phyloP scores from a whole-genome alignment of 1,140 invertebrate species.

The Heliconius nattereri region DNA sequence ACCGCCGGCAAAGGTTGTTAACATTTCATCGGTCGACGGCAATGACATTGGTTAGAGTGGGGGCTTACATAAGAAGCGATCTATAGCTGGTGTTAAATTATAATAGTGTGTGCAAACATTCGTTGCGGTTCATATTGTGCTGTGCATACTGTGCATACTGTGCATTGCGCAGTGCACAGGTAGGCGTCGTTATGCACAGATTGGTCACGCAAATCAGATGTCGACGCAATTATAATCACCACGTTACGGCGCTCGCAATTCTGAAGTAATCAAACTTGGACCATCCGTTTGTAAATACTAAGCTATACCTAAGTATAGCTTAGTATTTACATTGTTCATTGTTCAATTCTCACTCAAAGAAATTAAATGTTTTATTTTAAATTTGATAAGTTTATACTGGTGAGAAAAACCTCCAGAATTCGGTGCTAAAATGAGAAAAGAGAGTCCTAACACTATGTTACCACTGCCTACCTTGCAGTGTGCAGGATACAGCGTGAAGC shows the following conservation, averaged over 20 bases:
- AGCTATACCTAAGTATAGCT: too few species aligned
- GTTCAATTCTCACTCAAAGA: too few species aligned
- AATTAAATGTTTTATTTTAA: too few species aligned
- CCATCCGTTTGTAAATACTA: constrained; percentile 62
- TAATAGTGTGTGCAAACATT: constrained; percentile 37
- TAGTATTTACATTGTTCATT: too few species aligned
- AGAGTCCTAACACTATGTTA: too few species aligned
- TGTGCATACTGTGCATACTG: too few species aligned
- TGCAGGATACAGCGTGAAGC: too few species aligned
- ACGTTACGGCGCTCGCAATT: constrained; percentile 71
- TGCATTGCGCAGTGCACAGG: constrained; percentile 40
- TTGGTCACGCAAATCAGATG: constrained; percentile 78
- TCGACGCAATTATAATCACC: constrained; percentile 79
- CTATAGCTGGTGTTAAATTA: constrained; percentile 32
- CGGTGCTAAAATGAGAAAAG: too few species aligned
- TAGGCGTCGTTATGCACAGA: constrained; percentile 70
- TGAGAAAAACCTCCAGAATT: too few species aligned
- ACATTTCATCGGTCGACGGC: constrained; percentile 38
- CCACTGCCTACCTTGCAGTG: too few species aligned
- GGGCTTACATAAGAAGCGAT: constrained; percentile 33
- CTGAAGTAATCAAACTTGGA: constrained; percentile 75
- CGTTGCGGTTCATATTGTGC: constrained; percentile 38
- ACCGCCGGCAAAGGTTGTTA: constrained; percentile 31
- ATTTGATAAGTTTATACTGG: too few species aligned
- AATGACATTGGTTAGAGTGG: constrained; percentile 31